These are phyloP conservation scores for Microtus montanus DNA, from an alignment of 2,113 vertebrate species.

Conservation along the genomic window DNA sequence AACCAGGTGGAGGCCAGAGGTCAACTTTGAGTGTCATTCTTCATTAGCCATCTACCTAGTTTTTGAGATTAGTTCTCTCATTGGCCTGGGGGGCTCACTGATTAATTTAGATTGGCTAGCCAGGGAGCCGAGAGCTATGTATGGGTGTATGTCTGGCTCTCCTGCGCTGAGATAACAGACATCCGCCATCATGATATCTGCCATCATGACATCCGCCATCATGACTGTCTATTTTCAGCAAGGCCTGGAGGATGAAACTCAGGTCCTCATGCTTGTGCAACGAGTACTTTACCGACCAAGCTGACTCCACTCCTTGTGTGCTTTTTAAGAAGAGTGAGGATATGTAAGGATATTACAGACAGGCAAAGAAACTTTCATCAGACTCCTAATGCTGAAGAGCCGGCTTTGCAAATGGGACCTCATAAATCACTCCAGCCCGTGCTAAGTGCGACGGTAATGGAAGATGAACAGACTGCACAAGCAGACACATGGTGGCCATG, in stretches of 20 bases:
- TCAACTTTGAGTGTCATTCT: too few relatives aligned
- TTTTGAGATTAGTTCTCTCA: not conserved
- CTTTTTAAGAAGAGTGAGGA: not conserved
- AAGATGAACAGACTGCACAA: not conserved
- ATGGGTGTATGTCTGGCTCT: too few relatives aligned
- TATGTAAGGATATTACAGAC: not conserved
- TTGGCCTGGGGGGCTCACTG: not conserved
- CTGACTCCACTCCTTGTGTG: not conserved
- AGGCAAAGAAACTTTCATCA: not conserved
- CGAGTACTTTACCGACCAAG: not conserved
- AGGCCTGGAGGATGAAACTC: not conserved
- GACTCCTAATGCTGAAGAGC: not conserved
- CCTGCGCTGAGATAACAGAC: not conserved
- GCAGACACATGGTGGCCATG: not conserved
- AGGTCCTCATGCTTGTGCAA: not conserved
- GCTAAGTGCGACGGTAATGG: slow-evolving; percentile 9
- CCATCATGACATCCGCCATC: not conserved
- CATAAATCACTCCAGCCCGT: slow-evolving; percentile 54
- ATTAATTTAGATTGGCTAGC: not conserved
- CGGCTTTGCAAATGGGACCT: not conserved
- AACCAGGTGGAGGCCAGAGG: not conserved
- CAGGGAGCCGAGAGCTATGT: not conserved
- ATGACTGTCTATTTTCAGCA: not conserved
- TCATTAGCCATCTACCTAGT: not conserved
- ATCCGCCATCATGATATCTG: too few relatives aligned